Evolutionary conservation across 2,797 vertebrate species (phyloP), one percentile per base, ranked within the genome.

Genomic region (Helarctos malayanus): DNA sequence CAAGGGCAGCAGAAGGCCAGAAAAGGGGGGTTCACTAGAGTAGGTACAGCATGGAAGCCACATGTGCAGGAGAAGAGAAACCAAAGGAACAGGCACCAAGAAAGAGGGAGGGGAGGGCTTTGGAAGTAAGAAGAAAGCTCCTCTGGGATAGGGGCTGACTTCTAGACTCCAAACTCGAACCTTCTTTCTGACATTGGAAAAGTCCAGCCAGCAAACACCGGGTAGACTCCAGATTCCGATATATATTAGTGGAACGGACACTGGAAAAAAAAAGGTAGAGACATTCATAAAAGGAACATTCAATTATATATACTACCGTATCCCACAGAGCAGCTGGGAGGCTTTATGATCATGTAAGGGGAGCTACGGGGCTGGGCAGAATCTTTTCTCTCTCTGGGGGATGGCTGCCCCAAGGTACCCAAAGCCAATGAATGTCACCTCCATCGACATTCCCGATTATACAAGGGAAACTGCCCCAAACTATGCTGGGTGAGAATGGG

Each of bases 211-310:
- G 98, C 98, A 99, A 98, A 97, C 99, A 99, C 75, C 99, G 99
- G 68, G 99, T 99, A 49, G 99, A 99, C 98, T 99, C 99, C 98
- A 99, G 99, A 96, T 99, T 99, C 98, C 99, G 99, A 96, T 98
- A 98, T 84, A 99, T 99, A 97, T 99, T 99, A 97, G 99, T 99
- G 94, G 99, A 99, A 92, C 99, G 99, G 94, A 99, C 97, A 49
- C 99, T 99, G 98, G 98, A 25, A 97, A n/a, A 98, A 47, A 57
- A 89, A 87, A 81, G 47, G 52, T 2, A 76, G 63, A 41, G 61
- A 84, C 8, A 41, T 25, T 90, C 78, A 92, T 0, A 61, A 65
- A 85, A 59, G 59, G 71, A 75, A 78, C 2, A 14, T 12, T 41
- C 19, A n/a, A 45, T 59, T 45, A 52, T 2, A 32, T 29, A 59